Base-by-base conservation (phyloP, 2,113 vertebrate genomes). In the Brienomyrus brachyistius region DNA sequence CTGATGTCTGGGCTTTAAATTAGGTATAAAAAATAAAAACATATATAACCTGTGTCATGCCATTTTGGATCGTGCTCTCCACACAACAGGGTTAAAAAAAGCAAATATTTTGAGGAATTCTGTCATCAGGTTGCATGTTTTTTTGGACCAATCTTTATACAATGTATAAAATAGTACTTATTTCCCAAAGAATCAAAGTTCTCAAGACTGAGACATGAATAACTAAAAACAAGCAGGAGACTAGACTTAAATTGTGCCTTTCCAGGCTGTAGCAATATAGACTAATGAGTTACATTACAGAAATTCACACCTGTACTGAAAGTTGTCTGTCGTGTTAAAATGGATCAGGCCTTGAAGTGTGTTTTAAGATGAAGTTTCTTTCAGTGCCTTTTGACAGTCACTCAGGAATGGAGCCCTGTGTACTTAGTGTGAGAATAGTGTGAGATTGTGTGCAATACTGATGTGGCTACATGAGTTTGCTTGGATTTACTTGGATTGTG, bases 1-100 rank as follows among this genome's bases (percentile, higher is more conserved):
- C 95, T 94, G 95, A 95, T 95, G 92, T 91, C 91, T 91, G 23
- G 17, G 90, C 93, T 95, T 95, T 93, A 92, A 91, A 91, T 89
- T 89, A 94, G 92, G 94, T 95, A 94, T 91, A 47, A 91, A 89
- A 89, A 90, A n/a, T 90, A 77, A 89, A 77, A 87, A 89, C 86
- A 89, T 77, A 52, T 66, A 9, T 45, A 80, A 80, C 35, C 35
- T 40, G 31, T 13, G 70, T 77, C 70, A 77, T 15, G 31, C 13
- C 31, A 77, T 77, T 77, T 77, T 77, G 70, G 11, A 77, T 40
- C 35, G 15, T 40, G 35, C 35, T 80, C 74, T 43, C 31, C 13
- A 17, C 13, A 77, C 70, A 35, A 43, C 74, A 19, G 74, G 35
- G 35, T 43, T 80, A 80, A 80, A 80, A 77, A 77, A 35, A 5